Conservation (phyloP, 2,888 invertebrate species). For the Cheilosia scutellata region DNA sequence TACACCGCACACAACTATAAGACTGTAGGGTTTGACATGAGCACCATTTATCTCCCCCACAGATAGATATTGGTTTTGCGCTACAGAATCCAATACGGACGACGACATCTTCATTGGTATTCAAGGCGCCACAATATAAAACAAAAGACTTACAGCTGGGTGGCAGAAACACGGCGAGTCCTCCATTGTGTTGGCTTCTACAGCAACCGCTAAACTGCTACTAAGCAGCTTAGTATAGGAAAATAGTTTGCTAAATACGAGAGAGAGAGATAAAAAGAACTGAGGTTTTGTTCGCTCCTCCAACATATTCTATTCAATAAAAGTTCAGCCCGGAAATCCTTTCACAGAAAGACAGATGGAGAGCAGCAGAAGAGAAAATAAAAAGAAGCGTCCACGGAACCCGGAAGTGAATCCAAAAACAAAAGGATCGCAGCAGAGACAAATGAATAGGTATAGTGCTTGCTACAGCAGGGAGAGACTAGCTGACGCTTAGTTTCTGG, state of each 20-base stretch:
- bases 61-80: slow-evolving; percentile 62
- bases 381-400: slow-evolving; percentile 38
- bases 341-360: slow-evolving; percentile 58
- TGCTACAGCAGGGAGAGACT: slow-evolving; percentile 8
- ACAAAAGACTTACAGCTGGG: slow-evolving; percentile 70
- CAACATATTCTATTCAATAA: slow-evolving; percentile 64
- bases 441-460: slow-evolving; percentile 29
- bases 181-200: neutral
- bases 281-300: slow-evolving; percentile 21
- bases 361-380: slow-evolving; percentile 12
- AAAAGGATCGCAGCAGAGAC: slow-evolving; percentile 55
- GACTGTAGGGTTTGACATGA: slow-evolving; percentile 55
- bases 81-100: slow-evolving; percentile 38
- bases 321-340: slow-evolving; percentile 72
- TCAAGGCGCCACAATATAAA: slow-evolving; percentile 62
- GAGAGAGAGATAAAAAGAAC: slow-evolving; percentile 15
- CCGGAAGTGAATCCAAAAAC: slow-evolving; percentile 66
- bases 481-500: slow-evolving; percentile 51
- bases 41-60: slow-evolving; percentile 63
- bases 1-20: slow-evolving; percentile 41
- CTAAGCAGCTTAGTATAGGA: slow-evolving; percentile 64
- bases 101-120: slow-evolving; percentile 62
- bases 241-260: slow-evolving; percentile 65
- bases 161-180: slow-evolving; percentile 31
- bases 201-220: slow-evolving; percentile 67